Percentiles rank a stretch among this genome's conserved stretches.
Conservation (phyloP, 2,113 vertebrate genomes). For the Nothobranchius furzeri region DNA sequence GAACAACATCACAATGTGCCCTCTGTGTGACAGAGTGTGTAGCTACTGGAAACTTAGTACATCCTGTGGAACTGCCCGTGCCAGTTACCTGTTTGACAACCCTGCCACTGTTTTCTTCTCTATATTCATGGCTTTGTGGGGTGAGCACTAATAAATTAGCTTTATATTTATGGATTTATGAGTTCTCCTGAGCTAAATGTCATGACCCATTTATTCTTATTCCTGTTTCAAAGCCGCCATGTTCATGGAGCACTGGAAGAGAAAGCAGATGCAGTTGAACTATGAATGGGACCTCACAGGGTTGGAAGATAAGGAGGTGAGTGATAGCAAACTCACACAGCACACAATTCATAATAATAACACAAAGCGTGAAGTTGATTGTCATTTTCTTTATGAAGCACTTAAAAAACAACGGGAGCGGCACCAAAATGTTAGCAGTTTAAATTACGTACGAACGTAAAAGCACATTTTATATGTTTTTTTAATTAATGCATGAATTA, state of each 20-base stretch:
- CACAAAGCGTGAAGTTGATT: no score
- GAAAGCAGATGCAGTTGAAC: conserved; percentile 97
- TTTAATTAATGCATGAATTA: no score
- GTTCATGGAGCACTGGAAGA: conserved; percentile 99
- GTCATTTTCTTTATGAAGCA: no score
- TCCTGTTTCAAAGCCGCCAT: conserved; percentile 86
- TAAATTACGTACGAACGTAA: no score
- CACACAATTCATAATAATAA: no score
- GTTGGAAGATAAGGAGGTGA: conserved; percentile 98
- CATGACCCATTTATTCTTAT: background rate
- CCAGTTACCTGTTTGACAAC: conserved; percentile 97
- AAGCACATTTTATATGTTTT: no score
- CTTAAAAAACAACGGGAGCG: no score
- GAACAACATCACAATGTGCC: conserved; percentile 97
- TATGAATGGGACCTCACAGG: conserved; percentile 98
- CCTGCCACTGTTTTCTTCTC: conserved; percentile 98
- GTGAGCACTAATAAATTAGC: conserved; percentile 73
- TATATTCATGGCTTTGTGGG: conserved; percentile 98
- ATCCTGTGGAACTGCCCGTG: conserved; percentile 90
- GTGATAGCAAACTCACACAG: conserved; percentile 23
- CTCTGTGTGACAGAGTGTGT: conserved; percentile 91
- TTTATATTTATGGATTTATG: background rate
- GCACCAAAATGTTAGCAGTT: no score
- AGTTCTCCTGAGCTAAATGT: background rate
- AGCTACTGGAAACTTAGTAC: conserved; percentile 96